These are phyloP conservation scores for Ephialtes manifestator DNA, from an alignment of 2,888 invertebrate genomes.

Conservation along the genomic window DNA sequence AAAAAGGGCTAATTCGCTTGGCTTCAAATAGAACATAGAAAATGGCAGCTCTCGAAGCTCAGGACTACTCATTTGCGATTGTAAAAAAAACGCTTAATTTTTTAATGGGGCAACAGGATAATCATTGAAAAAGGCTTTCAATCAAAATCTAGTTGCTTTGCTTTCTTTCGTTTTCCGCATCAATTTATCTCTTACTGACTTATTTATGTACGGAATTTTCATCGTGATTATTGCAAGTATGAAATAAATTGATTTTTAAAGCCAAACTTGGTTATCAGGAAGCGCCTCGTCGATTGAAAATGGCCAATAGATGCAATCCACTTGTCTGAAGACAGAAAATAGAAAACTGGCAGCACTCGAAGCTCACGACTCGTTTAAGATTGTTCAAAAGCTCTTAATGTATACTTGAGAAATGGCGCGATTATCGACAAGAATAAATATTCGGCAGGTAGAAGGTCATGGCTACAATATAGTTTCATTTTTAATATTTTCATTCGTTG, in stretches of 20 bases:
- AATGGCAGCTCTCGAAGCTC: constrained; percentile 12
- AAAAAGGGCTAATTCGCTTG: neutral
- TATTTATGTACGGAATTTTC: neutral
- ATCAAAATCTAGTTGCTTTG: neutral
- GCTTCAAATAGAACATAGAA: neutral
- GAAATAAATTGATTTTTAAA: neutral
- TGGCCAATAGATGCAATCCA: constrained; percentile 1
- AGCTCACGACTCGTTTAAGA: constrained; percentile 17
- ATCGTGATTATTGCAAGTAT: neutral
- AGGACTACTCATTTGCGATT: constrained; percentile 29
- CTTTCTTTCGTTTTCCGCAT: neutral
- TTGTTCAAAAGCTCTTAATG: constrained; percentile 21
- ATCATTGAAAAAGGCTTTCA: constrained; percentile 8
- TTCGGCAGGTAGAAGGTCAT: constrained; percentile 26
- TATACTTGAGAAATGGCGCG: constrained; percentile 22
- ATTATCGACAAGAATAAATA: constrained; percentile 32
- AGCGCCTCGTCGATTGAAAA: neutral
- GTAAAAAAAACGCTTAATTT: constrained; percentile 11
- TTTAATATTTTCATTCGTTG: constrained; percentile 48
- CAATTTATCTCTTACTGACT: neutral
- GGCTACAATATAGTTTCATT: constrained; percentile 5
- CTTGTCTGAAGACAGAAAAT: neutral
- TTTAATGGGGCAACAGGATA: constrained; percentile 15
- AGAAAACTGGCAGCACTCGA: constrained; percentile 9
- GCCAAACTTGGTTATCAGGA: neutral